Base-by-base conservation (phyloP, 92 coral and sea anemone genomes). In the Epizoanthus ramosus region DNA sequence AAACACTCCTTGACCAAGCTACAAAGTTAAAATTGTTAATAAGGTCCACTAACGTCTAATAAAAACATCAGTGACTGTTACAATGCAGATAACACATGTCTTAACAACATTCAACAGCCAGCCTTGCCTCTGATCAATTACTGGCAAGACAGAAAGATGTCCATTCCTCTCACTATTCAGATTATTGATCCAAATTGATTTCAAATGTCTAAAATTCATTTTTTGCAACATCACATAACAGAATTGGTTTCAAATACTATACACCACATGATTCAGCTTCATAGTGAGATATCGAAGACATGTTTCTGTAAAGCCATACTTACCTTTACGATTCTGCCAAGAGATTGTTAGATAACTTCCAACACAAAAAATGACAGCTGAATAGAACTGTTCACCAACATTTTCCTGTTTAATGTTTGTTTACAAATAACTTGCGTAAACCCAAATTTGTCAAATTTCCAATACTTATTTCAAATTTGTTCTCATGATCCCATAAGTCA, bases 301-400 rank as follows among this genome's bases (percentile, higher is more conserved):
- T 57, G 21, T 15, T 35, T 75, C 24, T 75, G 54, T 57, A 18
- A 18, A 57, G 54, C 68, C 50, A 58, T 58, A 75, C 80, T 18
- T 58, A 75, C 80, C 68, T 4, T 57, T 25, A 8, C 39, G 7
- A 10, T 61, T 66, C 60, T 50, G 12, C 14, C 37, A 21, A 57
- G 60, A 73, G 16, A 41, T 7, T 8, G 23, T 67, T 10, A 67
- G 22, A 15, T 15, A 67, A 31, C 35, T 6, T 31, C 22, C n/a
- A 67, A 67, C 2, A 67, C 22, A 67, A 19, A 67, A 33, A 33
- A 33, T 3, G 17, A 33, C 72, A 24, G 35, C 47, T 67, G 72
- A 64, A 33, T 25, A 5, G 50, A 15, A 37, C 18, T 67, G 10
- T 28, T 37, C 39, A 28, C 18, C 15, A 33, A 67, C 39, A 41